A percentile compares a stretch with the other conserved stretches of the same genome.
Conservation (phyloP, 1,140 invertebrate genomes). For the Mactra quadrangularis region DNA sequence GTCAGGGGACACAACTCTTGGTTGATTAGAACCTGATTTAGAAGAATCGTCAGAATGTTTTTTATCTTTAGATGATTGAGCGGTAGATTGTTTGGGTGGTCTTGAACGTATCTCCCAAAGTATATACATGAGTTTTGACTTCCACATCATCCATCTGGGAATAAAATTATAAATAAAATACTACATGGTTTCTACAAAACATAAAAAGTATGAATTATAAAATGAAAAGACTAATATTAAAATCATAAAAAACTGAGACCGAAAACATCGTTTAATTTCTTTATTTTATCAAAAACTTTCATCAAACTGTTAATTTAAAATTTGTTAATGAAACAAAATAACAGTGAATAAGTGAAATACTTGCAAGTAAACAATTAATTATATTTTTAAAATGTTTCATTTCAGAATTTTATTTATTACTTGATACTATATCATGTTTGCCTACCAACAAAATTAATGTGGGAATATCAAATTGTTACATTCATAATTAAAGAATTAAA, state of each 20-base stretch:
- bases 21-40: neutral
- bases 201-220: neutral
- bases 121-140: constrained; percentile 66
- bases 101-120: constrained; percentile 56
- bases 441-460: too few species aligned
- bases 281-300: neutral
- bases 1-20: neutral
- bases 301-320: neutral
- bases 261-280: neutral
- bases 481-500: too few species aligned
- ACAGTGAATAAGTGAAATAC: too few species aligned
- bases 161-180: constrained; percentile 15
- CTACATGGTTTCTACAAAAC: neutral
- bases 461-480: too few species aligned
- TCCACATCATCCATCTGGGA: constrained; percentile 69
- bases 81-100: neutral
- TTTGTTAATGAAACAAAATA: too few species aligned
- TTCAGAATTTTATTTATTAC: too few species aligned
- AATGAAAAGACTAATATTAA: neutral
- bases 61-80: neutral
- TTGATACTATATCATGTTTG: too few species aligned
- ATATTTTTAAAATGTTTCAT: too few species aligned
- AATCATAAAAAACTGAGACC: neutral
- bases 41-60: neutral
- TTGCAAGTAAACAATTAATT: too few species aligned